These are phyloP conservation scores for Cottoperca gobio DNA, from an alignment of 2,797 vertebrate species.

Conservation along the genomic window DNA sequence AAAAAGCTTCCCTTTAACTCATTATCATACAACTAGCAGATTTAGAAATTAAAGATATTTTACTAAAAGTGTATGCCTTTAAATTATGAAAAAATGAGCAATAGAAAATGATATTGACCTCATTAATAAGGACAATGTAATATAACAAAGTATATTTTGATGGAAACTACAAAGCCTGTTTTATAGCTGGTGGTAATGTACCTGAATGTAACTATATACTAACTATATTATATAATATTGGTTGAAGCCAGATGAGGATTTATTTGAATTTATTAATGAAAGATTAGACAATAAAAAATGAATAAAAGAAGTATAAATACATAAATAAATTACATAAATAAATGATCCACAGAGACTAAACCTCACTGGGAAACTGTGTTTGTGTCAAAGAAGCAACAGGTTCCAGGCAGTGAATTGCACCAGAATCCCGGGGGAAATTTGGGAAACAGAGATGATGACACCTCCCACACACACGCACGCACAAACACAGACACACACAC, in stretches of 20 bases:
- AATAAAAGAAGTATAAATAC: neutral
- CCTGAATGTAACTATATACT: neutral
- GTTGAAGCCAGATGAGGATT: too few species aligned
- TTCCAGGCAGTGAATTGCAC: constrained; percentile 21
- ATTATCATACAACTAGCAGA: too few species aligned
- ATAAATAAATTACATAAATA: neutral
- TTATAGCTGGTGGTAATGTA: neutral
- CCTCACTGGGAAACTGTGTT: neutral
- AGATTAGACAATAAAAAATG: neutral
- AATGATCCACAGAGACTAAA: neutral
- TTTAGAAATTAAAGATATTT: too few species aligned
- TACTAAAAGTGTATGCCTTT: too few species aligned
- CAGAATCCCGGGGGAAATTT: constrained; percentile 22
- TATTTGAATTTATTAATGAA: neutral
- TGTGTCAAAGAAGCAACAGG: constrained; percentile 36
- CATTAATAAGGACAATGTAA: too few species aligned
- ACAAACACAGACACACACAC: constrained; percentile 12
- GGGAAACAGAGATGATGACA: constrained; percentile 24
- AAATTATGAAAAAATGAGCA: neutral
- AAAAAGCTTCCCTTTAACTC: too few species aligned
- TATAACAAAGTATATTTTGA: too few species aligned
- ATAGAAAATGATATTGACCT: too few species aligned
- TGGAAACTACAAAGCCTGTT: neutral
- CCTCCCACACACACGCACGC: constrained; percentile 5
- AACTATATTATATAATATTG: too few species aligned